Evolutionary conservation across 2,888 invertebrate genomes (phyloP).

Genomic region (Coenonympha arcania): DNA sequence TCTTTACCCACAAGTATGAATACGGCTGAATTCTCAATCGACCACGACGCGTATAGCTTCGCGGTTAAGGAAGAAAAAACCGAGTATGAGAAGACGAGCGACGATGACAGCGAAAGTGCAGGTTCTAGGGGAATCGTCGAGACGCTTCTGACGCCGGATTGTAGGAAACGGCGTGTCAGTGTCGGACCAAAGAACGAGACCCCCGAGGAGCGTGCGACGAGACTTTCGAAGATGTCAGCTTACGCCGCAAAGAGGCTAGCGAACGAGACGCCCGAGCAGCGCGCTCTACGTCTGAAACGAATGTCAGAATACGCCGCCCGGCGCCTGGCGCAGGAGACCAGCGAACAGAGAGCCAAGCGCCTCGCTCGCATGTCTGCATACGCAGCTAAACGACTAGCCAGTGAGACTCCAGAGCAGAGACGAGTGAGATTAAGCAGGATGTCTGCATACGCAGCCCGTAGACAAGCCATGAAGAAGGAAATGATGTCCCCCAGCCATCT

Average conservation of each 20-base stretch:
- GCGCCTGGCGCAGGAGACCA: slow-evolving; percentile 53
- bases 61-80: slow-evolving; percentile 40
- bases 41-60: slow-evolving; percentile 32
- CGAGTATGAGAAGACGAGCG: slow-evolving; percentile 26
- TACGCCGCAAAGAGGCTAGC: slow-evolving; percentile 66
- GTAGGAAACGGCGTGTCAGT: slow-evolving; percentile 36
- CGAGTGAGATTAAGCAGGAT: slow-evolving; percentile 51
- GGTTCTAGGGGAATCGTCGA: slow-evolving; percentile 36
- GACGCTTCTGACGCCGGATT: slow-evolving; percentile 33
- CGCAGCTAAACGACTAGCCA: slow-evolving; percentile 59
- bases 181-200: slow-evolving; percentile 45
- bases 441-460: slow-evolving; percentile 63
- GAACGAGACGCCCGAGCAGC: slow-evolving; percentile 58
- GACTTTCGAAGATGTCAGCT: slow-evolving; percentile 63
- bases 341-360: slow-evolving; percentile 55
- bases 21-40: slow-evolving; percentile 37
- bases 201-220: slow-evolving; percentile 47
- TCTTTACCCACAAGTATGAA: slow-evolving; percentile 33
- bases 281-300: slow-evolving; percentile 51
- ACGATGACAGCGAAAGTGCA: slow-evolving; percentile 12
- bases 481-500: slow-evolving; percentile 5
- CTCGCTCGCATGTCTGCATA: slow-evolving; percentile 65
- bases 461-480: slow-evolving; percentile 52
- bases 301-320: slow-evolving; percentile 68
- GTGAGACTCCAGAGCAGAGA: slow-evolving; percentile 59